Evolutionary conservation across 2,888 invertebrate species (phyloP).

Genomic region (Lymantria dispar): DNA sequence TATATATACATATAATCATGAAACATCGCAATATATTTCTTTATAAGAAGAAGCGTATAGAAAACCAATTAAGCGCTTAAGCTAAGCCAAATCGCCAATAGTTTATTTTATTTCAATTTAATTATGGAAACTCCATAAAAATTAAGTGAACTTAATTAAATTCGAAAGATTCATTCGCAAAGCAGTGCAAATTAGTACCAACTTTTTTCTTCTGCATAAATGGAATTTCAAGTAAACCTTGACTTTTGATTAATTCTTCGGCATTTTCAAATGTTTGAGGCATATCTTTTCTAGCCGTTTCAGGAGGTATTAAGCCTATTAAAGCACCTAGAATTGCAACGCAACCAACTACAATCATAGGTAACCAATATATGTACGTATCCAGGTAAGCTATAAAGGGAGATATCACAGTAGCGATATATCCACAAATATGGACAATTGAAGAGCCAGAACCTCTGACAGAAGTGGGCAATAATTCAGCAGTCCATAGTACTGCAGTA

Average conservation of each 20-base stretch:
- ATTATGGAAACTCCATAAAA: no score
- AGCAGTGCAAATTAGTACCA: conserved; percentile 1
- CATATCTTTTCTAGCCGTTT: conserved; percentile 60
- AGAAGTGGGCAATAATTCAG: conserved; percentile 60
- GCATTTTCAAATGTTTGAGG: conserved; percentile 67
- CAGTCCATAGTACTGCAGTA: conserved; percentile 55
- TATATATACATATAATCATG: no score
- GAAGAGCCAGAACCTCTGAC: conserved; percentile 58
- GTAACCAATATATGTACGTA: conserved; percentile 50
- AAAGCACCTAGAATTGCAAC: conserved; percentile 41
- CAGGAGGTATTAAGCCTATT: conserved; percentile 52
- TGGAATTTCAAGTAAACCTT: conserved; percentile 53
- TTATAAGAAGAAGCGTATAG: no score
- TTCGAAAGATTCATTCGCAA: conserved; percentile 29
- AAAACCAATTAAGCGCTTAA: no score
- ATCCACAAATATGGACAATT: conserved; percentile 58
- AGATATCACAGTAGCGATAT: conserved; percentile 52
- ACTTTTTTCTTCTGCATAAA: conserved; percentile 27
- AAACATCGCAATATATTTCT: no score
- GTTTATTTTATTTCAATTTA: no score
- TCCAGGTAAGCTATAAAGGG: conserved; percentile 64
- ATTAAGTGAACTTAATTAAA: not conserved
- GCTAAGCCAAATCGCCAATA: no score
- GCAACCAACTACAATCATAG: conserved; percentile 47
- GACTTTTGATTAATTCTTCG: conserved; percentile 46